Percentiles rank a stretch among this genome's conserved stretches.
Conservation (phyloP, 2,888 invertebrate species). For the Ormyrus labotus region DNA sequence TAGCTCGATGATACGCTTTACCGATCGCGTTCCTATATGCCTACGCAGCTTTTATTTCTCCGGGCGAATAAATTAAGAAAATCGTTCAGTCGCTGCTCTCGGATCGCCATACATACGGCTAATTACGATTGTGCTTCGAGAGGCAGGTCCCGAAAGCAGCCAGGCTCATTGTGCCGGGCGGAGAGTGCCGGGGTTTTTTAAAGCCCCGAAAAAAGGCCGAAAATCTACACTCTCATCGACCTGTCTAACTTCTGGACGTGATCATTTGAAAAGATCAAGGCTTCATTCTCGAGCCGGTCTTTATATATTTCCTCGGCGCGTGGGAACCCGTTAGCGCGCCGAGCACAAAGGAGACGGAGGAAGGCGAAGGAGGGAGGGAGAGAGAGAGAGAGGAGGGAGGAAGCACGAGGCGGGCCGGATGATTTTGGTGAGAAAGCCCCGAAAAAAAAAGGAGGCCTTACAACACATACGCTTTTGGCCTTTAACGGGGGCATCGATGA, state of each 20-base stretch:
- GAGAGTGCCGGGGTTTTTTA: background rate
- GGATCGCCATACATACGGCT: too few relatives aligned
- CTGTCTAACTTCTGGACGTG: constrained; percentile 46
- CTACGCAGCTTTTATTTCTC: too few relatives aligned
- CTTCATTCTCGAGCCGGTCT: constrained; percentile 39
- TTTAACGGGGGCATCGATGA: constrained; percentile 46
- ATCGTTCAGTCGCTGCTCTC: too few relatives aligned
- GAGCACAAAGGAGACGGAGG: constrained; percentile 20
- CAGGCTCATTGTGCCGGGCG: too few relatives aligned
- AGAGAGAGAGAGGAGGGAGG: background rate
- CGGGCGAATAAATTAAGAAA: too few relatives aligned
- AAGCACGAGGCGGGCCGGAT: constrained; percentile 20
- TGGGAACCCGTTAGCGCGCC: constrained; percentile 55
- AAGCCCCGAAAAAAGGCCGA: constrained; percentile 9
- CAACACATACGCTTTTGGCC: constrained; percentile 7
- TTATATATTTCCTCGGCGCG: constrained; percentile 41
- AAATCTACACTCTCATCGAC: constrained; percentile 32
- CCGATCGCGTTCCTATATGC: background rate
- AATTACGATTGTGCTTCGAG: too few relatives aligned
- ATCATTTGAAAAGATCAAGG: constrained; percentile 46
- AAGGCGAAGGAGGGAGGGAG: too few relatives aligned
- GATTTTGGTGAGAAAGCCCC: constrained; percentile 39
- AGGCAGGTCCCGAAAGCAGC: too few relatives aligned
- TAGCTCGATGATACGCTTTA: constrained; percentile 51
- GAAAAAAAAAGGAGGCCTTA: constrained; percentile 49